phyloP scores from a whole-genome alignment of 2,888 invertebrate species.

The Erynnis tages region DNA sequence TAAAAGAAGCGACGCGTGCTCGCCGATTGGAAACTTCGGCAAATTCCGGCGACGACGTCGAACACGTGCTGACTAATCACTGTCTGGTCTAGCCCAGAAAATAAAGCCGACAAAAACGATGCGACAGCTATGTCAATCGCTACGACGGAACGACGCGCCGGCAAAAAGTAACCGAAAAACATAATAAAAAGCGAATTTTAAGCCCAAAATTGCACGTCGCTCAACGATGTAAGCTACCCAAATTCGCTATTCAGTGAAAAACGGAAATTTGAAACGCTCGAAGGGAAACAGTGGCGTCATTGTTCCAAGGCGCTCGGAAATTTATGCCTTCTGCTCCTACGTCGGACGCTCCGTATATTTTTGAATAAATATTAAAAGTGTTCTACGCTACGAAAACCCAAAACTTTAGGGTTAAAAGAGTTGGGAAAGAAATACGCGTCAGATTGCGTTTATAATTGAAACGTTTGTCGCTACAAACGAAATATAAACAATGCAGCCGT shows the following conservation, averaged over 20 bases:
- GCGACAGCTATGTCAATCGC: slow-evolving; percentile 59
- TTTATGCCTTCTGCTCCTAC: neutral
- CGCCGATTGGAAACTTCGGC: slow-evolving; percentile 43
- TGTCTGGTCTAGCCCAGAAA: slow-evolving; percentile 51
- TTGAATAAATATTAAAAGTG: neutral
- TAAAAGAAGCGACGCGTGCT: slow-evolving; percentile 41
- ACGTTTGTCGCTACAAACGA: slow-evolving; percentile 23
- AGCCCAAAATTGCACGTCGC: slow-evolving; percentile 54
- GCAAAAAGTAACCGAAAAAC: slow-evolving; percentile 35
- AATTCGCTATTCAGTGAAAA: slow-evolving; percentile 41
- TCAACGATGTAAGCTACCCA: slow-evolving; percentile 46
- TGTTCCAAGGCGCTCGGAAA: slow-evolving; percentile 1
- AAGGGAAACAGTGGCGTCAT: slow-evolving; percentile 33
- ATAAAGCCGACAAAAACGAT: slow-evolving; percentile 46
- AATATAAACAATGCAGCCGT: slow-evolving; percentile 25
- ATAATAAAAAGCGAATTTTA: slow-evolving; percentile 52
- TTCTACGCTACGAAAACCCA: too few relatives aligned
- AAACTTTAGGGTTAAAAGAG: slow-evolving; percentile 7
- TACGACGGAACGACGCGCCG: slow-evolving; percentile 26
- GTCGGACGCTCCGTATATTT: neutral
- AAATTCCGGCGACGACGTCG: slow-evolving; percentile 41
- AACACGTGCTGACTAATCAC: slow-evolving; percentile 62
- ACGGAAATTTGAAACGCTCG: slow-evolving; percentile 37
- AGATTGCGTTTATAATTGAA: slow-evolving; percentile 25
- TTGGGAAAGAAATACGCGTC: slow-evolving; percentile 14